Conservation (phyloP, 2,113 vertebrate genomes). For the Dinomys branickii region DNA sequence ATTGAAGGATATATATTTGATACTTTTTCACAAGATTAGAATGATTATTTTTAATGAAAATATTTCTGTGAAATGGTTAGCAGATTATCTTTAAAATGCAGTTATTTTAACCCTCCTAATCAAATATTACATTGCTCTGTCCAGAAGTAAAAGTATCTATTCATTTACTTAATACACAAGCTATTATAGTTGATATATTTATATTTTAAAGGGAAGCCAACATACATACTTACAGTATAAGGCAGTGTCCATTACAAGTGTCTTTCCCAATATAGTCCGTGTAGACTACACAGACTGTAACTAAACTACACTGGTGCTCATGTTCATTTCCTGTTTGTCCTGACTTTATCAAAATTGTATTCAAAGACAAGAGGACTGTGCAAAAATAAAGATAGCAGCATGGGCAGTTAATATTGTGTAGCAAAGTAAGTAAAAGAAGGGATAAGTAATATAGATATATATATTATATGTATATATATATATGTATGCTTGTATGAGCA, state of each 20-base stretch:
- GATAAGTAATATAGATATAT: no score
- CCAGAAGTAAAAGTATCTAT: not conserved
- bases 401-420: not conserved
- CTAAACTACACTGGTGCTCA: not conserved
- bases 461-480: no score
- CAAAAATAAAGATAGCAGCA: not conserved
- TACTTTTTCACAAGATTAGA: not conserved
- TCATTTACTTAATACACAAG: not conserved
- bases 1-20: not conserved
- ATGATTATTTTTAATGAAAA: not conserved
- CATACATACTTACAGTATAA: not conserved
- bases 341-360: not conserved
- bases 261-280: not conserved
- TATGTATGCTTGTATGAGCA: rapidly evolving
- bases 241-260: not conserved
- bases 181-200: not conserved
- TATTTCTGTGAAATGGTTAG: not conserved
- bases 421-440: not conserved
- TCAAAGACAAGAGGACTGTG: not conserved
- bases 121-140: not conserved
- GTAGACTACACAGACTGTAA: not conserved
- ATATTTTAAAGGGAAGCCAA: not conserved
- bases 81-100: not conserved
- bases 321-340: not conserved
- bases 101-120: not conserved